These are phyloP conservation scores for Shinisaurus crocodilurus DNA, from an alignment of 2,113 vertebrate species.

Conservation along the genomic window DNA sequence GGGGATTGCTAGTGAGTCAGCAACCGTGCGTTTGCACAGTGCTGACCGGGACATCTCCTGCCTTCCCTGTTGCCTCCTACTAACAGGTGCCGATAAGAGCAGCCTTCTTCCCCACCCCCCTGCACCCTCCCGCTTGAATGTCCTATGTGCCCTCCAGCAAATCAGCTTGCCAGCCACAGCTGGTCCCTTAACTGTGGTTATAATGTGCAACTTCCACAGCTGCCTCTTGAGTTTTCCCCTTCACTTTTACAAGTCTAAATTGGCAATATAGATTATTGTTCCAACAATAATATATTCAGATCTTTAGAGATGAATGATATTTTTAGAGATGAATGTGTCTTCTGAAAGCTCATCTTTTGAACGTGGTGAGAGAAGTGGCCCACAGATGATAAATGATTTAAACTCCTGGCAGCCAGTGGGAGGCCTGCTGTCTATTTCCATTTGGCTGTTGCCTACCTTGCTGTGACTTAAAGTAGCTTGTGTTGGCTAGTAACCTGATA, in stretches of 20 bases:
- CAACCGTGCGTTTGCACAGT: not conserved
- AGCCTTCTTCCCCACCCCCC: not conserved
- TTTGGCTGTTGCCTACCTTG: not conserved
- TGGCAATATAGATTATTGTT: not conserved
- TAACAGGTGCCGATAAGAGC: not conserved
- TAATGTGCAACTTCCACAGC: not conserved
- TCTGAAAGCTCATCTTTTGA: not conserved
- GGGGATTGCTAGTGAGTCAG: not conserved
- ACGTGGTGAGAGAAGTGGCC: not conserved
- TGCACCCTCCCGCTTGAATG: no score
- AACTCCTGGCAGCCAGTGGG: not conserved
- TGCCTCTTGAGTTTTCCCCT: not conserved
- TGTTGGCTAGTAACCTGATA: not conserved
- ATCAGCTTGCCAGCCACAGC: not conserved
- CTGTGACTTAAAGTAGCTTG: not conserved
- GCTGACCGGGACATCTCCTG: not conserved
- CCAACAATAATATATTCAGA: not conserved
- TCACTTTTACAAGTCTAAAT: not conserved
- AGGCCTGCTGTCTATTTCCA: not conserved
- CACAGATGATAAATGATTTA: not conserved
- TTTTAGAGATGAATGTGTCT: not conserved
- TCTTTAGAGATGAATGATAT: not conserved
- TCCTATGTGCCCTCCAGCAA: not conserved
- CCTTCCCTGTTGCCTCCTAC: not conserved
- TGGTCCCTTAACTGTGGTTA: not conserved